These are phyloP conservation scores for Xenentodon cancila DNA, from an alignment of 2,797 vertebrate species.

Conservation along the genomic window DNA sequence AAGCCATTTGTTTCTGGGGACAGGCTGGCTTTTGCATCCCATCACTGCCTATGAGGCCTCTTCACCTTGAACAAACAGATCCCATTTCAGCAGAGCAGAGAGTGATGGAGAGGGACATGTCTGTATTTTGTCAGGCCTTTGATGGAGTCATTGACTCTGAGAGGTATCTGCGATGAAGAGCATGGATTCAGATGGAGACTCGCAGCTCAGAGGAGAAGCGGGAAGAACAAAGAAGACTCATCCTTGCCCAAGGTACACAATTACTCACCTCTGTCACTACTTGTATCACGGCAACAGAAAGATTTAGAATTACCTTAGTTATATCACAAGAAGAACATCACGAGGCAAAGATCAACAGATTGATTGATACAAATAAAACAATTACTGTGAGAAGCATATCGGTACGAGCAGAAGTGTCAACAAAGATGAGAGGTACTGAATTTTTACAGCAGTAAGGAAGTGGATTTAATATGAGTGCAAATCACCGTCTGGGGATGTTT, in stretches of 20 bases:
- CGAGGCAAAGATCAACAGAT: conserved; percentile 17
- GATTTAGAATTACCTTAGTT: neutral
- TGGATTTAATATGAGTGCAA: conserved; percentile 43
- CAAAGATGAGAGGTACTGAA: neutral
- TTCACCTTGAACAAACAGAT: conserved; percentile 67
- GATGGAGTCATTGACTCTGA: conserved; percentile 83
- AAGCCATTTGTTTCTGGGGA: conserved; percentile 71
- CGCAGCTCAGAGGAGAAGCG: conserved; percentile 25
- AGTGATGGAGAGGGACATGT: conserved; percentile 78
- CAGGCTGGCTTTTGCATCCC: conserved; percentile 50
- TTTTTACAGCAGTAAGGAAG: conserved; percentile 19
- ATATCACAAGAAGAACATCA: conserved; percentile 14
- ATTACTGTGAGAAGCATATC: neutral
- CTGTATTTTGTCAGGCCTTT: conserved; percentile 78
- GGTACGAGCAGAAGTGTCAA: conserved; percentile 1
- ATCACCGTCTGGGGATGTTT: conserved; percentile 14
- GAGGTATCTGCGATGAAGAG: conserved; percentile 49
- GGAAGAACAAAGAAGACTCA: conserved; percentile 43
- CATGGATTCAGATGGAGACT: conserved; percentile 39
- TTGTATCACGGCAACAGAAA: conserved; percentile 29
- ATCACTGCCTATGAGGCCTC: conserved; percentile 56
- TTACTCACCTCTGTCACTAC: conserved; percentile 21
- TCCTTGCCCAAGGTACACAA: conserved; percentile 16
- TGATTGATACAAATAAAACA: conserved; percentile 5
- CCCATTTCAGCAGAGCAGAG: conserved; percentile 81